A percentile compares a stretch with the other conserved stretches of the same genome.
Evolutionary conservation across 2,113 vertebrate species (phyloP).

Genomic region (Campylomormyrus tamandua): DNA sequence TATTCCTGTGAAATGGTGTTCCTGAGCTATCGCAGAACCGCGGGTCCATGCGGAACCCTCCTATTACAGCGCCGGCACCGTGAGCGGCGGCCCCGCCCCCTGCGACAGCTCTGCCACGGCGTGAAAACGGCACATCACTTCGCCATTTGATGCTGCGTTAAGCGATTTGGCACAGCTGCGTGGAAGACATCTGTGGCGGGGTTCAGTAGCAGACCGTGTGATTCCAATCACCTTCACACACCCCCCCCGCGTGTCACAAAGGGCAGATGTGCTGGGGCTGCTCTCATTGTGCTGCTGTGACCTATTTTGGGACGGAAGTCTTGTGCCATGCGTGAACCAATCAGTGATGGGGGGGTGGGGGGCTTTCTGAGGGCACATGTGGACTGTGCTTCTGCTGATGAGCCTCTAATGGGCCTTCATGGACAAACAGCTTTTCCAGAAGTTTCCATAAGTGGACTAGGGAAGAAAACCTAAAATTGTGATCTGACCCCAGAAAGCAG

Average conservation of each 20-base stretch:
- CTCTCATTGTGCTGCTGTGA: not conserved
- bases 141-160: not conserved
- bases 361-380: not conserved
- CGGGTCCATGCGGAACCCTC: not conserved
- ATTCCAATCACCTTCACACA: constrained; percentile 26
- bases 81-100: too few relatives aligned
- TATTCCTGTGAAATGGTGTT: not conserved
- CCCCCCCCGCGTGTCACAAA: not conserved
- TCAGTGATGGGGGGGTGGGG: not conserved
- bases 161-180: constrained; percentile 11
- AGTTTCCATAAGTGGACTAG: not conserved
- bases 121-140: constrained; percentile 8
- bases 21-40: not conserved
- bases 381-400: not conserved
- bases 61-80: not conserved
- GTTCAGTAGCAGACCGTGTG: constrained; percentile 30
- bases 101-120: not conserved
- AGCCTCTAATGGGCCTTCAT: not conserved
- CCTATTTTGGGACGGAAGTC: not conserved
- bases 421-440: not conserved
- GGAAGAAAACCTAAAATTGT: not conserved
- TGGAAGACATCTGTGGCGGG: constrained; percentile 12
- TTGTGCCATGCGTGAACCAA: not conserved
- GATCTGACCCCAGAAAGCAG: not conserved
- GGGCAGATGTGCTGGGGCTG: constrained; percentile 8